A percentile compares a stretch with the other conserved stretches of the same genome.
Evolutionary conservation across 64 coral and sea anemone species (phyloP).

Genomic region (Dendronephthya gigantea): DNA sequence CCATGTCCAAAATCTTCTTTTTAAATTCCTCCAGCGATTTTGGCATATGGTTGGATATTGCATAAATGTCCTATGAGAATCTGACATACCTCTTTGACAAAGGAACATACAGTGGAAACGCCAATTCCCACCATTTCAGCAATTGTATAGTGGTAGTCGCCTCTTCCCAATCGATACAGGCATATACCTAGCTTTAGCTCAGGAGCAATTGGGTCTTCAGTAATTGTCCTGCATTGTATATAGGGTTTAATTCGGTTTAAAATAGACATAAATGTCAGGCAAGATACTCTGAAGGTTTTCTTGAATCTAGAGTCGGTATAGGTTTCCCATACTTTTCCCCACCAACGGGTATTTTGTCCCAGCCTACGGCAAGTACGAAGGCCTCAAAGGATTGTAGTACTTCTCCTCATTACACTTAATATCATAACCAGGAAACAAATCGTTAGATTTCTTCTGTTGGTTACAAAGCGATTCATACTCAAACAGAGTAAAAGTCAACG

Average conservation of each 20-base stretch:
- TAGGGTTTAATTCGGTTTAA: constrained; percentile 21
- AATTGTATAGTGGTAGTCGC: constrained; percentile 22
- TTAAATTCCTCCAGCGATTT: too few relatives aligned
- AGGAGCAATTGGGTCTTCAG: constrained; percentile 30
- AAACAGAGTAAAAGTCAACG: too few relatives aligned
- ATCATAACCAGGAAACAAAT: too few relatives aligned
- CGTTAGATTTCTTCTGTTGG: too few relatives aligned
- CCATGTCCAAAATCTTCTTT: too few relatives aligned
- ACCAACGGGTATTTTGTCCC: constrained; percentile 15
- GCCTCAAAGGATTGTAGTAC: too few relatives aligned
- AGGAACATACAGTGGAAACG: constrained; percentile 27
- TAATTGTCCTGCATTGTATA: constrained; percentile 23
- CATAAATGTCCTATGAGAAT: too few relatives aligned
- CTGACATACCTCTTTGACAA: constrained; percentile 30
- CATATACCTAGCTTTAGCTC: constrained; percentile 31
- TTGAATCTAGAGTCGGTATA: constrained; percentile 25
- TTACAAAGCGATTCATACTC: too few relatives aligned
- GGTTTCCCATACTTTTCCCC: constrained; percentile 31
- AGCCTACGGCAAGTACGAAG: constrained; percentile 31
- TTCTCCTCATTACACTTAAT: too few relatives aligned
- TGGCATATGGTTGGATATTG: too few relatives aligned
- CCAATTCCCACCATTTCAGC: constrained; percentile 36
- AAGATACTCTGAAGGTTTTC: constrained; percentile 14
- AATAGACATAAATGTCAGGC: constrained; percentile 33
- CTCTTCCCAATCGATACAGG: constrained; percentile 35